These are phyloP conservation scores for Pteropus alecto DNA, from an alignment of 2,113 vertebrate species.

Conservation along the genomic window DNA sequence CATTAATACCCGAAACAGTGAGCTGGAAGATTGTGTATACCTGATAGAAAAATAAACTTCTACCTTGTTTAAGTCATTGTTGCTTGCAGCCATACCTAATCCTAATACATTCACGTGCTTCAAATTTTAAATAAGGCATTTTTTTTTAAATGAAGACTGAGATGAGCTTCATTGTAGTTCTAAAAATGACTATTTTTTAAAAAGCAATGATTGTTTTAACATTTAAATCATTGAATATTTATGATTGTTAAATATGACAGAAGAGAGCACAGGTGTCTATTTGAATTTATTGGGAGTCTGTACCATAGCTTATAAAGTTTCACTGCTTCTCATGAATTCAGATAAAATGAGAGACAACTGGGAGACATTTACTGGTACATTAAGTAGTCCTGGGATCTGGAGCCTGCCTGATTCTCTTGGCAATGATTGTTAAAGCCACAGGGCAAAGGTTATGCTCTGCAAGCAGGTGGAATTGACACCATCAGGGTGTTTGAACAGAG, in stretches of 20 bases:
- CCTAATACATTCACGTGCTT: background rate
- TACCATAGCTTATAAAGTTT: background rate
- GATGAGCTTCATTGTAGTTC: background rate
- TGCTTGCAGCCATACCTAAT: background rate
- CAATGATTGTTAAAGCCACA: background rate
- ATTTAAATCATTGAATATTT: conserved; percentile 26
- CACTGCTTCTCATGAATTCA: conserved; percentile 22
- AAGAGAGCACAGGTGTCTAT: background rate
- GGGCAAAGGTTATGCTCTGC: conserved; percentile 20
- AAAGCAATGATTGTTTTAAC: background rate
- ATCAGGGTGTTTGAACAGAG: background rate
- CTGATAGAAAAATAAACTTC: background rate
- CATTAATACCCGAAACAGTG: background rate
- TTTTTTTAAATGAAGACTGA: background rate
- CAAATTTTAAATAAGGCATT: background rate
- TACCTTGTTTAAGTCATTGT: background rate
- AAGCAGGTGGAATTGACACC: background rate
- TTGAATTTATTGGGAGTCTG: background rate
- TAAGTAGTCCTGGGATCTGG: background rate
- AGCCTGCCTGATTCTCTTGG: background rate
- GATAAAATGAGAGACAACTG: background rate
- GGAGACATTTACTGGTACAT: background rate
- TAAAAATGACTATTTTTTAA: background rate
- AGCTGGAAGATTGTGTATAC: background rate
- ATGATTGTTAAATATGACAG: background rate